These are phyloP conservation scores for Yponomeuta cagnagella DNA, from an alignment of 2,888 invertebrate species.

Conservation along the genomic window DNA sequence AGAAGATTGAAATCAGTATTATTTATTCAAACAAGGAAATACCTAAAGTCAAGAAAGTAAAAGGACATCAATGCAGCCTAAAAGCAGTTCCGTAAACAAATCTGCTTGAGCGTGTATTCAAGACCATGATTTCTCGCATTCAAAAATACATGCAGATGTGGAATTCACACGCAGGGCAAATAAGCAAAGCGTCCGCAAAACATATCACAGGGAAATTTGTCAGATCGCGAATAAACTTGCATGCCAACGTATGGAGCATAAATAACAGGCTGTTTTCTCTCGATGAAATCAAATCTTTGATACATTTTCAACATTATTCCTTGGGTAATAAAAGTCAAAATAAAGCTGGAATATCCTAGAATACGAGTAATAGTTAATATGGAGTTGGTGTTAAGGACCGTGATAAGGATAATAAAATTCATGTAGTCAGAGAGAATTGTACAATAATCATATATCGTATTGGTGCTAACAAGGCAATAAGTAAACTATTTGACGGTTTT, in stretches of 20 bases:
- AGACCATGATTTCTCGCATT: constrained; percentile 11
- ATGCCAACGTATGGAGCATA: background rate
- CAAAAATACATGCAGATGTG: constrained; percentile 7
- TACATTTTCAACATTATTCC: background rate
- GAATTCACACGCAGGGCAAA: constrained; percentile 3
- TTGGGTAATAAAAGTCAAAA: background rate
- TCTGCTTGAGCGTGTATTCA: constrained; percentile 36
- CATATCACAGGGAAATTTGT: constrained; percentile 1
- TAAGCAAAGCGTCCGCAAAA: background rate
- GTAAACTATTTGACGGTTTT: background rate
- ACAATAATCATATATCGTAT: background rate
- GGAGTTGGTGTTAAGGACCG: background rate
- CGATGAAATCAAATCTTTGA: background rate
- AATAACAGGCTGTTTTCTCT: background rate
- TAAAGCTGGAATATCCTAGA: background rate
- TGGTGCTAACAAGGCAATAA: constrained; percentile 3
- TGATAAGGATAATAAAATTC: background rate
- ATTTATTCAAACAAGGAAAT: no score
- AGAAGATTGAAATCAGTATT: no score
- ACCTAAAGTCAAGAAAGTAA: background rate
- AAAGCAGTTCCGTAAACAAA: background rate
- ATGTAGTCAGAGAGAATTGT: background rate
- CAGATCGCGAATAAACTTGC: constrained; percentile 5
- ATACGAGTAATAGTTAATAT: background rate
- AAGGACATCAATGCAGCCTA: background rate